Evolutionary conservation across 2,113 vertebrate species (phyloP).

Genomic region (Festucalex cinctus): DNA sequence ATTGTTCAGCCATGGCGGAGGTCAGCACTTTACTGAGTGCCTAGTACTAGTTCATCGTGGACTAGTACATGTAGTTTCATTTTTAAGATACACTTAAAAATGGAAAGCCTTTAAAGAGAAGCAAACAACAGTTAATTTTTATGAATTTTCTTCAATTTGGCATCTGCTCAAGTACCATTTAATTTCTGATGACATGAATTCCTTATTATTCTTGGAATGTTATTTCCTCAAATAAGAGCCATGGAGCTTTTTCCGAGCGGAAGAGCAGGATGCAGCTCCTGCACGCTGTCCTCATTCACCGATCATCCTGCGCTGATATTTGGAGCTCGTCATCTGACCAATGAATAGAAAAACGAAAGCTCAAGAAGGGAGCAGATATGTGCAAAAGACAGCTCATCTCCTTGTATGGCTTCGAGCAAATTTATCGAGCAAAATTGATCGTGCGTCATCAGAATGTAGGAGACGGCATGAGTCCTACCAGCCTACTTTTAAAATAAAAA

Average conservation of each 20-base stretch:
- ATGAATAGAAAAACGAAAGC: not conserved
- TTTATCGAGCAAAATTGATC: not conserved
- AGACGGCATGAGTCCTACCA: not conserved
- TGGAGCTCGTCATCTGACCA: not conserved
- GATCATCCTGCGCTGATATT: not conserved
- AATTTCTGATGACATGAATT: constrained; percentile 27
- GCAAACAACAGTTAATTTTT: not conserved
- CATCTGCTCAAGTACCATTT: constrained; percentile 26
- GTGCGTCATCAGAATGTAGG: not conserved
- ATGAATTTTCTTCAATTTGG: constrained; percentile 11
- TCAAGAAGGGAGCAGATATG: not conserved
- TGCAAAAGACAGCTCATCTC: not conserved
- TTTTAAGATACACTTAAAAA: not conserved
- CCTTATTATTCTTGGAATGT: constrained; percentile 31
- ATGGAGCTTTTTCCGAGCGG: not conserved
- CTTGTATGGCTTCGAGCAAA: not conserved
- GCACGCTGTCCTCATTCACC: not conserved
- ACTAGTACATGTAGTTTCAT: not conserved
- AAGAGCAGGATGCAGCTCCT: not conserved
- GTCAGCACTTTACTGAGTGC: not conserved
- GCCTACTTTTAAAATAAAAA: constrained; percentile 10
- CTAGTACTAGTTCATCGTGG: not conserved
- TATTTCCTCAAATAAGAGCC: constrained; percentile 21
- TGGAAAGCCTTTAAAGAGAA: not conserved
- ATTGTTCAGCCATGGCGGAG: not conserved